Evolutionary conservation across 2,888 invertebrate genomes (phyloP).

Genomic region (Branchellion lobata): DNA sequence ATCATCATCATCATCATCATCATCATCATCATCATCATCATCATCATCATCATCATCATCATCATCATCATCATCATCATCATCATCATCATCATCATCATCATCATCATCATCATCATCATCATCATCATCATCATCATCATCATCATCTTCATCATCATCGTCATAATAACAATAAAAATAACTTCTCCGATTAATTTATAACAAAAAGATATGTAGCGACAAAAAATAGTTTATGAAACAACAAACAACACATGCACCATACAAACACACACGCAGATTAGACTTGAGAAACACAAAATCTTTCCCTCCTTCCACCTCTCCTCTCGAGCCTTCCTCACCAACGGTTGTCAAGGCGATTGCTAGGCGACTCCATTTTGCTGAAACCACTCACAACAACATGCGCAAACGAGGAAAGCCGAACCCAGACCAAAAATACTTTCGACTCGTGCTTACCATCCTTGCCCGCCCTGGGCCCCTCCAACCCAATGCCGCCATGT

Average conservation of each 20-base stretch:
- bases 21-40: too few relatives aligned
- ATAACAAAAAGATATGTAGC: too few relatives aligned
- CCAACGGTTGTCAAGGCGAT: constrained; percentile 66
- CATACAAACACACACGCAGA: too few relatives aligned
- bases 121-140: constrained; percentile 38
- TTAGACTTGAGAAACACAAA: neutral
- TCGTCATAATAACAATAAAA: constrained; percentile 12
- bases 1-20: too few relatives aligned
- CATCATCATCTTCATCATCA: constrained; percentile 24
- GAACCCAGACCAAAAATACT: constrained; percentile 96
- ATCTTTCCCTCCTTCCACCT: neutral
- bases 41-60: too few relatives aligned
- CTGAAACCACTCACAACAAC: constrained; percentile 96
- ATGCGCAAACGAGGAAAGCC: constrained; percentile 98
- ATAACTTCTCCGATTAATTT: too few relatives aligned
- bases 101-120: constrained; percentile 35
- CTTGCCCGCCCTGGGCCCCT: constrained; percentile 61
- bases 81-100: constrained; percentile 37
- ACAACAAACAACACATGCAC: too few relatives aligned
- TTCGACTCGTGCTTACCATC: constrained; percentile 87
- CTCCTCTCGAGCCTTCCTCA: constrained; percentile 70
- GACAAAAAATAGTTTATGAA: too few relatives aligned
- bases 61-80: too few relatives aligned
- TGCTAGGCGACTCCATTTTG: constrained; percentile 93
- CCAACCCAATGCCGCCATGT: neutral